phyloP scores from a whole-genome alignment of 2,113 vertebrate species.

The Bubo blakistoni region DNA sequence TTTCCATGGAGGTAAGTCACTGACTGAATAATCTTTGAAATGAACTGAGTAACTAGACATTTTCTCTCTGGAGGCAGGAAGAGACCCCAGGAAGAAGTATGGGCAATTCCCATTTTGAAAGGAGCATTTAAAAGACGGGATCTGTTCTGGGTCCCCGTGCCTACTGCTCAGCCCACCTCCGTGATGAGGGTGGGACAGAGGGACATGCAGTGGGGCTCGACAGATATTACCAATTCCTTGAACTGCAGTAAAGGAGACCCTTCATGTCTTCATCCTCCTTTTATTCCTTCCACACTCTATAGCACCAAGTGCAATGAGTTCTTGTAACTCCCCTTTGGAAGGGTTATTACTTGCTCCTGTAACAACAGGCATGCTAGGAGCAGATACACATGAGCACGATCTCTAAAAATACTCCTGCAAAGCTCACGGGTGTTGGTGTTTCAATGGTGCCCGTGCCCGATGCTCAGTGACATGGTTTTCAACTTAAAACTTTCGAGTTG shows the following conservation, averaged over 20 bases:
- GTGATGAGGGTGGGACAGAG: not conserved
- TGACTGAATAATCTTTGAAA: not conserved
- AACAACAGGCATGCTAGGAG: not conserved
- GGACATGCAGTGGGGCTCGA: not conserved
- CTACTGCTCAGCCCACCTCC: not conserved
- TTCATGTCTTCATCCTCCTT: not conserved
- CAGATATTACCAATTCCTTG: not conserved
- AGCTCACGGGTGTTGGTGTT: not conserved
- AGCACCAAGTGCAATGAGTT: not conserved
- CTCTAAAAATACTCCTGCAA: not conserved
- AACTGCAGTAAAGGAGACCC: not conserved
- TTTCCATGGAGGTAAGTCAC: not conserved
- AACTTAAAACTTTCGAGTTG: not conserved
- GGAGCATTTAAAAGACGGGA: not conserved
- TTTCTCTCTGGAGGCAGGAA: not conserved
- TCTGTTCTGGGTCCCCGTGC: not conserved
- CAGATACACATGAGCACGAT: not conserved
- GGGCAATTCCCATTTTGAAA: not conserved
- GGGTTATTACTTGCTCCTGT: not conserved
- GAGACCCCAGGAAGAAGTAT: not conserved
- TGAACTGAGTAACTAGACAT: not conserved
- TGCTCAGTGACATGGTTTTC: not conserved
- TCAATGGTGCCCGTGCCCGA: fast-evolving
- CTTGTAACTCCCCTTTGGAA: not conserved
- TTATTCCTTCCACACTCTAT: not conserved